Evolutionary conservation across 2,797 vertebrate species (phyloP), one percentile per base, ranked within the genome.

Genomic region (Monodelphis domestica): DNA sequence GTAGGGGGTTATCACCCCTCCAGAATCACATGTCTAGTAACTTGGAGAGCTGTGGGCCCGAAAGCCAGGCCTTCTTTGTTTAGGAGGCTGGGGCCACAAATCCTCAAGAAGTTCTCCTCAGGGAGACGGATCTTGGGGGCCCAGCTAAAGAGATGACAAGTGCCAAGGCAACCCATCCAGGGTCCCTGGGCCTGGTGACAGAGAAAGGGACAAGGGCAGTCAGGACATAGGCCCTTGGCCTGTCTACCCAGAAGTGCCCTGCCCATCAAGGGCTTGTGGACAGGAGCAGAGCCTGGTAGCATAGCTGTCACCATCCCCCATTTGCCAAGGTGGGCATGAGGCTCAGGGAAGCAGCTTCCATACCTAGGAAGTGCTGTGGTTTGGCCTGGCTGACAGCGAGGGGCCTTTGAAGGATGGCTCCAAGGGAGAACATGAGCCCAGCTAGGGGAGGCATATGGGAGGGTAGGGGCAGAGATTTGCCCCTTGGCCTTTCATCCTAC

Each of bases 1-100:
- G 21, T 21, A 0, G 0, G 33, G 89, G n/a, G 24, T 7, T 0
- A n/a, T n/a, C n/a, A n/a, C 1, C 53, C 11, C 29, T 51, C 52
- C n/a, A n/a, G 57, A n/a, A 9, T 84, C 24, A 84, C 38, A 3
- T 50, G 21, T 84, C 21, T 26, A 7, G 38, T 9, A 12, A 4
- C 70, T 45, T 9, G 12, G 70, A 4, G 38, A 50, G 70, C 3
- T 0, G 1, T 2, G 4, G 57, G 12, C 6, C 14, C 17, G 12
- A 33, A 14, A 63, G 59, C 59, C 59, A 63, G 59, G 17, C 24
- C 33, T n/a, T 63, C 57, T 26, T 30, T 30, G 4, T 11, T 59
- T 59, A 59, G 56, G 56, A 59, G 56, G 28, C 56, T 12, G 56
- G 3, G n/a, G n/a, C n/a, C n/a, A n/a, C n/a, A 33, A 63, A 63